phyloP scores from a whole-genome alignment of 2,797 vertebrate species.

The Halcyon leucocephala region DNA sequence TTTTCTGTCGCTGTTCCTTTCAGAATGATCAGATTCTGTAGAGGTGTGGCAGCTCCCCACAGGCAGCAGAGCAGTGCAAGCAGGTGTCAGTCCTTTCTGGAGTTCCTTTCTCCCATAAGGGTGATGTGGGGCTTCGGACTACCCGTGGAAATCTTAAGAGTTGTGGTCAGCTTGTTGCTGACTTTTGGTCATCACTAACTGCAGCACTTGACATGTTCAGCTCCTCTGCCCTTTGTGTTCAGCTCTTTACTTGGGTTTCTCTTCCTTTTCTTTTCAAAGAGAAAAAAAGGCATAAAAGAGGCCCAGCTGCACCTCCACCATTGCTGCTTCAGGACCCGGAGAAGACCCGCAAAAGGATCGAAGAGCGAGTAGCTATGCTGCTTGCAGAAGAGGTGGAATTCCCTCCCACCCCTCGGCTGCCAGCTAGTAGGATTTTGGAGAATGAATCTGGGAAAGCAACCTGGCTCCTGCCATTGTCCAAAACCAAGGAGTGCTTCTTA shows the following conservation, averaged over 20 bases:
- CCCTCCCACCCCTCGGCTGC: conserved; percentile 78
- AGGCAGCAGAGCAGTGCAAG: background rate
- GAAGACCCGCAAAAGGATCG: conserved; percentile 76
- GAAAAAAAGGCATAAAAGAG: conserved; percentile 76
- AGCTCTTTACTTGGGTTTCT: background rate
- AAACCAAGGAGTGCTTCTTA: conserved; percentile 73
- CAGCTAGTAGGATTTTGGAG: conserved; percentile 79
- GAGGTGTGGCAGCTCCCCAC: background rate
- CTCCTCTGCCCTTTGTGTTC: background rate
- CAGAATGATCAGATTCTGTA: background rate
- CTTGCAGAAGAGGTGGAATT: conserved; percentile 73
- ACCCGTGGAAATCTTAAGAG: background rate
- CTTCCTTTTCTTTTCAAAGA: conserved; percentile 71
- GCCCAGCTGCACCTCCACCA: conserved; percentile 74
- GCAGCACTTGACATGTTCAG: background rate
- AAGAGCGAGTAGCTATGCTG: conserved; percentile 86
- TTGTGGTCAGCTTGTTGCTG: background rate
- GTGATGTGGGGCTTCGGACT: background rate
- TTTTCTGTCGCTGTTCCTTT: background rate
- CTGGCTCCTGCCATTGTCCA: conserved; percentile 34
- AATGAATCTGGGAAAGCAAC: background rate
- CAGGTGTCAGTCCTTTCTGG: background rate
- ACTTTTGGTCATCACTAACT: background rate
- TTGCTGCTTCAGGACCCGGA: conserved; percentile 86
- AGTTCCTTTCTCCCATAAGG: background rate